Percentiles rank a stretch among this genome's conserved stretches.
Evolutionary conservation across 2,113 vertebrate genomes (phyloP).

Genomic region (Gopherus evgoodei): DNA sequence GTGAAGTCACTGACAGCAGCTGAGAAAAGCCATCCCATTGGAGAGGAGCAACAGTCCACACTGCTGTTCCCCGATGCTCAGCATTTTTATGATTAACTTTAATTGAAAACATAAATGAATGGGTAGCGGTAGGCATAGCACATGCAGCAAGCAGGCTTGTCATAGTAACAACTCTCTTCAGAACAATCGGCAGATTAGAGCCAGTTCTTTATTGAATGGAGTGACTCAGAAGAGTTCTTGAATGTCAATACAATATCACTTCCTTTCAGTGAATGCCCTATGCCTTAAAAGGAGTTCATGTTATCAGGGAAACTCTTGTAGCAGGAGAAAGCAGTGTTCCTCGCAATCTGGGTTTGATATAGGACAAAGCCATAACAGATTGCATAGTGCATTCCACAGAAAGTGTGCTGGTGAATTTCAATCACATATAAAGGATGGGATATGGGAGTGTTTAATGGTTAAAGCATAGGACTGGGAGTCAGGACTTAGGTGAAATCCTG

Average conservation of each 20-base stretch:
- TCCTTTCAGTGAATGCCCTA: neutral
- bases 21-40: neutral
- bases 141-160: neutral
- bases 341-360: fast-evolving
- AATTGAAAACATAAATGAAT: neutral
- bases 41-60: neutral
- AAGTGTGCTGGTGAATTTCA: fast-evolving
- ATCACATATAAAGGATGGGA: fast-evolving
- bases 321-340: fast-evolving
- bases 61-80: neutral
- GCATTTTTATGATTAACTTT: neutral
- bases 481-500: neutral
- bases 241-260: neutral
- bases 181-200: neutral
- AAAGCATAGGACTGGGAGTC: neutral
- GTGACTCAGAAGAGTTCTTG: neutral
- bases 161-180: neutral
- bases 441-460: neutral
- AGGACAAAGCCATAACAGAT: fast-evolving
- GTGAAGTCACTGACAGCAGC: neutral
- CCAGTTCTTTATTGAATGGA: fast-evolving
- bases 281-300: neutral
- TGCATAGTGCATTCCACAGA: neutral
- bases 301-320: neutral
- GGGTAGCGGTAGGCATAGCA: neutral